These are phyloP conservation scores for Conger conger DNA, from an alignment of 2,113 vertebrate genomes.

Conservation along the genomic window DNA sequence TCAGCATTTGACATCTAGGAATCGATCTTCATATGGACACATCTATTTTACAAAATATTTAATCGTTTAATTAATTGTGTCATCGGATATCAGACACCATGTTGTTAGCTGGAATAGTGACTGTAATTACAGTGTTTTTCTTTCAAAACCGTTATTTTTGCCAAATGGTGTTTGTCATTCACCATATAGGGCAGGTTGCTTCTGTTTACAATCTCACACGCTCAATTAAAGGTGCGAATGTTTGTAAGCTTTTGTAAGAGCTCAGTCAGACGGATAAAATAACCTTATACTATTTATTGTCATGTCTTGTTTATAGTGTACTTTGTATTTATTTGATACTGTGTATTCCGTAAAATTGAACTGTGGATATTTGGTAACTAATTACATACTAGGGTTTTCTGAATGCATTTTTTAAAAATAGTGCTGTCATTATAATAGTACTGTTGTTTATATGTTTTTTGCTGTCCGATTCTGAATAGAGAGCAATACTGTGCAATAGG, in stretches of 20 bases:
- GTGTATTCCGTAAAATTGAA: neutral
- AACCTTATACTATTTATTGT: neutral
- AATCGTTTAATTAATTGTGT: neutral
- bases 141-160: neutral
- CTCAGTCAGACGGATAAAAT: neutral
- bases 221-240: neutral
- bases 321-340: neutral
- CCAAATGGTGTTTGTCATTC: neutral
- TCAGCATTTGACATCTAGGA: neutral
- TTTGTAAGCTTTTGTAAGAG: neutral
- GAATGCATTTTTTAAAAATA: neutral
- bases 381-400: neutral
- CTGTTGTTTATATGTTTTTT: neutral
- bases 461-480: neutral
- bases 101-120: neutral
- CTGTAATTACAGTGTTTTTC: neutral
- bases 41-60: neutral
- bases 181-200: neutral
- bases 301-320: neutral
- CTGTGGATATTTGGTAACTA: neutral
- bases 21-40: neutral
- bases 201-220: neutral
- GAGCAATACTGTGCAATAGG: slow-evolving; percentile 5
- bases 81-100: neutral
- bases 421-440: neutral